Base-by-base conservation (phyloP, 2,888 invertebrate genomes). In the Sepioteuthis lessoniana region DNA sequence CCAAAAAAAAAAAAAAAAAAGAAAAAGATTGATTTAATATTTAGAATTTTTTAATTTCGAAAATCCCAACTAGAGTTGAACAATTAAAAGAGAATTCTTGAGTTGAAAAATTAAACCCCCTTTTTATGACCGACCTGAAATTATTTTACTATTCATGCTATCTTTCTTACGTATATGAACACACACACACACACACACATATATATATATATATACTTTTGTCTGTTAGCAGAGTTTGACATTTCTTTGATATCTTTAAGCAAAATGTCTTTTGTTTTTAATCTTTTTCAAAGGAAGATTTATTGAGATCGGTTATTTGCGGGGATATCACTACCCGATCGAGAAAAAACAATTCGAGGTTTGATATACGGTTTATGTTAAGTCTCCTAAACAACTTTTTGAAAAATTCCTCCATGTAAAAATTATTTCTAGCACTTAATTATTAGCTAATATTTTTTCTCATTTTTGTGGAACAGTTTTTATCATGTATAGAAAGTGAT, bases 61-160 rank as follows among this genome's bases (percentile, higher is more conserved):
- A 55, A 55, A 55, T 55, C 28, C 55, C 76, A 76, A 76, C 76
- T 76, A 13, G 2, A 76, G 76, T 76, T n/a, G 35, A 35, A 76
- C 76, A 76, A 76, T 76, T 76, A 76, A 13, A 76, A n/a, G 76
- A 76, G 35, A 76, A 76, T 76, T 76, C 76, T 76, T 76, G 16
- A 76, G n/a, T 76, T n/a, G 76, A 4, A n/a, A 76, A 35, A 76
- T n/a, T 76, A n/a, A 76, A 76, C 76, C 76, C 76, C 16, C 76
- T 76, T 76, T 76, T 76, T 76, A 76, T 76, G 76, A 76, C 76
- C 76, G 76, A 76, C 76, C 35, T 76, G n/a, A 76, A 35, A 76
- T 76, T 76, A 13, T 35, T 76, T 16, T 16, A 76, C n/a, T 76
- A n/a, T 76, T 35, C 10, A 13, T 76, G n/a, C n/a, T n/a, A 10